Evolutionary conservation across 2,113 vertebrate species (phyloP), one percentile per base, ranked within the genome.

Genomic region (Pluvianellus socialis): DNA sequence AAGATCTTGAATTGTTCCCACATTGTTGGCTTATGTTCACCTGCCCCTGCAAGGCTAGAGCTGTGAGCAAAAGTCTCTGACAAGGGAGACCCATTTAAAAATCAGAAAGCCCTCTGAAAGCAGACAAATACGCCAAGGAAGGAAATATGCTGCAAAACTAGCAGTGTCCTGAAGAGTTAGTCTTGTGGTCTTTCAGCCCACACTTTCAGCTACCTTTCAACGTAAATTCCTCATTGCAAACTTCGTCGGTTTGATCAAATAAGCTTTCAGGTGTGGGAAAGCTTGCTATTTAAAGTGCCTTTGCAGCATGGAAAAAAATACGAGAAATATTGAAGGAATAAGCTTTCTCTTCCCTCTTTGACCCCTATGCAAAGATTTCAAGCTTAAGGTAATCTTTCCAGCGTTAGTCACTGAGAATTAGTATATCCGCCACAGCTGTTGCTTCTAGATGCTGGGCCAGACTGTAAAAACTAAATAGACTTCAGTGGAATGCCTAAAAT

Each of bases 401-500:
- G 93, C 63, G 93, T 96, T 96, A 96, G 95, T 97, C 91, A 96
- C 73, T 95, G 94, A 71, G 88, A 94, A 82, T 92, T 88, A 96
- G 59, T 75, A 88, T 66, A 75, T 91, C 67, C 93, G 95, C 86
- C 56, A 38, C 81, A 95, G 93, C 93, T 65, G 24, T 94, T 97
- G 79, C 86, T 94, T 93, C 92, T 96, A 91, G 91, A 91, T 71
- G 68, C 85, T 68, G 74, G 38, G 79, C 80, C 87, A 95, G 97
- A 90, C 95, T 97, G 90, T 96, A 98, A 98, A 98, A 97, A 97
- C 94, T 86, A 95, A 98, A 97, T 95, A 97, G 97, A 97, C 97
- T 98, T 97, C 94, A 90, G 97, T 97, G 96, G 97, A 98, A 98
- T 97, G 97, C 94, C 97, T 97, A 96, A 97, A 98, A 98, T 98